phyloP scores from a whole-genome alignment of 1,140 invertebrate genomes.

The Portunus trituberculatus region DNA sequence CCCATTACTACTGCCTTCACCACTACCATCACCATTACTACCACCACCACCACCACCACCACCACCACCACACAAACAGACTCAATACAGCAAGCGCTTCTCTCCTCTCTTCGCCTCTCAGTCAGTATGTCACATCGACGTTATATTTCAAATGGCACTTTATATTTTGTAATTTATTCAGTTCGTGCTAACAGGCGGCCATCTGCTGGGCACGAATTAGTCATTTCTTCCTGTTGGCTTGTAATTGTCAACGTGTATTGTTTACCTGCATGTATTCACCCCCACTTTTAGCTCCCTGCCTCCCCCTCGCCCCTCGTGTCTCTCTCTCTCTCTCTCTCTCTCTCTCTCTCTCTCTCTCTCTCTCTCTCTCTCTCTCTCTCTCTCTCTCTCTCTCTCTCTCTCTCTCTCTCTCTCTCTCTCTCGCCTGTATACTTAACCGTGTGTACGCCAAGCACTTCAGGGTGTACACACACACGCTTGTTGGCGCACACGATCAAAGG shows the following conservation, averaged over 20 bases:
- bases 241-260: neutral
- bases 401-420: too few relatives aligned
- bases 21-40: too few relatives aligned
- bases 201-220: constrained; percentile 12
- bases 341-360: too few relatives aligned
- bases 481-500: too few relatives aligned
- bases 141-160: constrained; percentile 24
- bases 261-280: neutral
- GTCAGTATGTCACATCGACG: constrained; percentile 6
- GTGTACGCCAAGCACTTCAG: too few relatives aligned
- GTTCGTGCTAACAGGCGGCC: neutral
- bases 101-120: neutral
- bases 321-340: too few relatives aligned
- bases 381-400: too few relatives aligned
- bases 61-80: constrained; percentile 36
- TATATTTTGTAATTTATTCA: constrained; percentile 17
- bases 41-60: too few relatives aligned
- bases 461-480: too few relatives aligned
- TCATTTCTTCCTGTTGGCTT: constrained; percentile 13
- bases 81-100: neutral
- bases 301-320: neutral
- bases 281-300: neutral
- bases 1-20: too few relatives aligned
- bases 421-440: too few relatives aligned
- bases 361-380: too few relatives aligned